Evolutionary conservation across 2,888 invertebrate genomes (phyloP), one percentile per base, ranked within the genome.

Genomic region (Gortyna flavago): DNA sequence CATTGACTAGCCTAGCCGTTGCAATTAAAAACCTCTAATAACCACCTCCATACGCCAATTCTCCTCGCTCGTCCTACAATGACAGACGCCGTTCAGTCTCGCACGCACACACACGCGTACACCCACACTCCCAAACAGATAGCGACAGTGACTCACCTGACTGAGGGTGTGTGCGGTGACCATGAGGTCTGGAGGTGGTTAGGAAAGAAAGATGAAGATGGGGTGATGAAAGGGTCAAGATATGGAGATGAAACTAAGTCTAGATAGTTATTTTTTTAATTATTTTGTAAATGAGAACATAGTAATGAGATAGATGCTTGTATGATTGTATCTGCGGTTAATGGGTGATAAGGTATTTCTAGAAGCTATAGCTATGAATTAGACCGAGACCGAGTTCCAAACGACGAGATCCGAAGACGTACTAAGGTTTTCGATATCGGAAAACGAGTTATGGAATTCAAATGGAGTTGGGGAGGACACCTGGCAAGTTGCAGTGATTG

Each of bases 91-190:
- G 92, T 82, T 77, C 86, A 90, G 96, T 95, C 96, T 95, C 93
- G 92, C 92, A 93, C 95, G 32, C 94, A 94, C 94, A 94, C 94
- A 82, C 41, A 71, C 67, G 51, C 65, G 48, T 59, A 81, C 88
- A 89, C 91, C 79, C 93, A 92, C 93, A 93, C 93, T 87, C 85
- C 81, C 85, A 85, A 85, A 90, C 90, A 94, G 93, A 94, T 93
- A 94, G 91, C 88, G 89, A 91, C 87, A 90, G 92, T 95, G 95
- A 95, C 94, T 96, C 96, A 96, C 95, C 96, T 95, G 95, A 92
- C 90, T 90, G 95, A 95, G 95, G 94, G 94, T 90, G 86, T 91
- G 90, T 91, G 85, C 69, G 87, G 91, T 88, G 88, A 86, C 95
- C 92, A 95, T 78, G 73, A 7, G n/a, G 8, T 38, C 1, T 67